A percentile compares a stretch with the other conserved stretches of the same genome.
These are phyloP conservation scores for Platichthys stellatus DNA, from an alignment of 2,113 vertebrate species.

Conservation along the genomic window DNA sequence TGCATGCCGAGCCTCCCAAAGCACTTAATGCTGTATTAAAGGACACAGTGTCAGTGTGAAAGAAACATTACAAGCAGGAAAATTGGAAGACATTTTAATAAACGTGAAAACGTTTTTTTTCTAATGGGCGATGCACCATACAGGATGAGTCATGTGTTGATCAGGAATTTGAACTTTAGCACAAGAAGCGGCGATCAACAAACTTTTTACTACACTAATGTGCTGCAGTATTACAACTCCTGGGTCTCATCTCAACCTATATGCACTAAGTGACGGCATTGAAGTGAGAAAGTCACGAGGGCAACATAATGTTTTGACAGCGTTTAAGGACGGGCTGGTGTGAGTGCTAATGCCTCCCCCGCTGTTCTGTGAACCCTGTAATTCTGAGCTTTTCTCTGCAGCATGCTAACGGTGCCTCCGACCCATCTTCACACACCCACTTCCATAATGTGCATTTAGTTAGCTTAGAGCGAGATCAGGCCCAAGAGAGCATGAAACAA, in stretches of 20 bases:
- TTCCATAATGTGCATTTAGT: slow-evolving; percentile 27
- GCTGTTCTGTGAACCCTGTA: slow-evolving; percentile 11
- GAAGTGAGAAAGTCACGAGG: slow-evolving; percentile 25
- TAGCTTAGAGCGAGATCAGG: slow-evolving; percentile 38
- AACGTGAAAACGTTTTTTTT: slow-evolving; percentile 18
- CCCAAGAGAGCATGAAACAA: slow-evolving; percentile 45
- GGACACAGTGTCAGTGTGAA: slow-evolving; percentile 19
- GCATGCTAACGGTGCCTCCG: not conserved
- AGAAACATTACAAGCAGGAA: slow-evolving; percentile 3
- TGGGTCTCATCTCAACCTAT: not conserved
- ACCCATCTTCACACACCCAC: slow-evolving; percentile 2
- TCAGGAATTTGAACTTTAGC: not conserved
- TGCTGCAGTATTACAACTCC: not conserved
- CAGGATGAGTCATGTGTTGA: not conserved
- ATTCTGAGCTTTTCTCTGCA: slow-evolving; percentile 17
- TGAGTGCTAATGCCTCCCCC: too few relatives aligned
- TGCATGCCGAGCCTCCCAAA: slow-evolving; percentile 16
- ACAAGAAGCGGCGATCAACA: slow-evolving; percentile 30
- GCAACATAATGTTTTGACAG: slow-evolving; percentile 32
- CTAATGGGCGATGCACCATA: not conserved
- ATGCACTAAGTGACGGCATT: not conserved
- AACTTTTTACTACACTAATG: slow-evolving; percentile 32
- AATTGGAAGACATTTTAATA: not conserved
- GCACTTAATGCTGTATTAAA: not conserved
- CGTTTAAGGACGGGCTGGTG: too few relatives aligned